These are phyloP conservation scores for Drosophila melanosoma DNA, from an alignment of 2,888 invertebrate genomes.

Conservation along the genomic window DNA sequence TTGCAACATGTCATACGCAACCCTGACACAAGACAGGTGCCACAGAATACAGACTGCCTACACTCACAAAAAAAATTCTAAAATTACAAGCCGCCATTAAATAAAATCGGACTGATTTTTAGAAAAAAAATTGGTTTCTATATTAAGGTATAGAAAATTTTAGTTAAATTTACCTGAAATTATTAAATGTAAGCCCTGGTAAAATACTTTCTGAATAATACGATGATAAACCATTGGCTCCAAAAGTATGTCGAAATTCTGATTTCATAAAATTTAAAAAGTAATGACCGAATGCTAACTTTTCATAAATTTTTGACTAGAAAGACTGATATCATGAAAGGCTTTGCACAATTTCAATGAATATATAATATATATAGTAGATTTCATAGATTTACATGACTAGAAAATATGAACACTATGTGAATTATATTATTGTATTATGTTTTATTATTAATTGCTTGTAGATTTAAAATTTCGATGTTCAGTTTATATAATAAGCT, in stretches of 20 bases:
- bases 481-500: background rate
- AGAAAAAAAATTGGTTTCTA: no score
- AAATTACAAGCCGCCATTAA: background rate
- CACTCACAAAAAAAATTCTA: background rate
- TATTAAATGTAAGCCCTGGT: background rate
- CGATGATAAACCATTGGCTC: background rate
- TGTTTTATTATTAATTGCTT: background rate
- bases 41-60: background rate
- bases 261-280: background rate
- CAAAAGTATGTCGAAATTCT: background rate
- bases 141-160: background rate
- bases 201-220: background rate
- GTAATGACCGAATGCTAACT: background rate
- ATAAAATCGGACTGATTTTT: no score
- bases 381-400: background rate
- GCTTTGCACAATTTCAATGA: background rate
- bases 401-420: background rate
- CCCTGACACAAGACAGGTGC: conserved; percentile 36
- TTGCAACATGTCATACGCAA: conserved; percentile 16
- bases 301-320: background rate
- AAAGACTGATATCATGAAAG: background rate
- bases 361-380: background rate
- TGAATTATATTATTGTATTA: background rate
- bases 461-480: background rate
- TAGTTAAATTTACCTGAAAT: background rate